Evolutionary conservation across 2,113 vertebrate genomes (phyloP).

Genomic region (Cynocephalus volans): DNA sequence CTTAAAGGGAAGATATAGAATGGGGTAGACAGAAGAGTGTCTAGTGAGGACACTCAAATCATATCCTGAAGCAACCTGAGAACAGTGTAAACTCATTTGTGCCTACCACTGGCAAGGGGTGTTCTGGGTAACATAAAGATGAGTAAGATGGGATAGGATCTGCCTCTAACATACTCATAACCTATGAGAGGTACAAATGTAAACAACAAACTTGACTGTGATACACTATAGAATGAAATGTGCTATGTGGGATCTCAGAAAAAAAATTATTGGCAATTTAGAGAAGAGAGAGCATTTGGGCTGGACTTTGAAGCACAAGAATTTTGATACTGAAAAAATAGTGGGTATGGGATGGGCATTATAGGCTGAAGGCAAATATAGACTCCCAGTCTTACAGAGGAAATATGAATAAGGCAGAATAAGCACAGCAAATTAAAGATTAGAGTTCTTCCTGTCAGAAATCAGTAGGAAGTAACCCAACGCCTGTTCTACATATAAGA

Average conservation of each 20-base stretch:
- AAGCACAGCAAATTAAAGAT: neutral
- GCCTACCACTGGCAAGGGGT: neutral
- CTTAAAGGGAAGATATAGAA: neutral
- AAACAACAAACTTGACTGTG: neutral
- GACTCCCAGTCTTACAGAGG: neutral
- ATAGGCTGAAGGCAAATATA: neutral
- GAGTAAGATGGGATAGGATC: neutral
- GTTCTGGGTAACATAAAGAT: neutral
- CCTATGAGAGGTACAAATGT: neutral
- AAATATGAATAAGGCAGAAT: neutral
- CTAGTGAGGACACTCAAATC: neutral
- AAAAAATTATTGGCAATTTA: neutral
- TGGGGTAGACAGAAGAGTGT: neutral
- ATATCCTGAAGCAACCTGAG: neutral
- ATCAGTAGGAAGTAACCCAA: neutral
- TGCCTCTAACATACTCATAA: neutral
- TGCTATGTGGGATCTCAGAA: neutral
- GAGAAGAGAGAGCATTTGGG: neutral
- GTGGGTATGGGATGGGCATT: neutral
- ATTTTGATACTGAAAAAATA: neutral
- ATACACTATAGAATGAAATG: neutral
- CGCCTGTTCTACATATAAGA: neutral
- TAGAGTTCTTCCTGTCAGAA: neutral
- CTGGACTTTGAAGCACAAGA: neutral
- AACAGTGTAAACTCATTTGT: neutral